A percentile compares a stretch with the other conserved stretches of the same genome.
Evolutionary conservation across 2,888 invertebrate genomes (phyloP).

Genomic region (Seira ritae): DNA sequence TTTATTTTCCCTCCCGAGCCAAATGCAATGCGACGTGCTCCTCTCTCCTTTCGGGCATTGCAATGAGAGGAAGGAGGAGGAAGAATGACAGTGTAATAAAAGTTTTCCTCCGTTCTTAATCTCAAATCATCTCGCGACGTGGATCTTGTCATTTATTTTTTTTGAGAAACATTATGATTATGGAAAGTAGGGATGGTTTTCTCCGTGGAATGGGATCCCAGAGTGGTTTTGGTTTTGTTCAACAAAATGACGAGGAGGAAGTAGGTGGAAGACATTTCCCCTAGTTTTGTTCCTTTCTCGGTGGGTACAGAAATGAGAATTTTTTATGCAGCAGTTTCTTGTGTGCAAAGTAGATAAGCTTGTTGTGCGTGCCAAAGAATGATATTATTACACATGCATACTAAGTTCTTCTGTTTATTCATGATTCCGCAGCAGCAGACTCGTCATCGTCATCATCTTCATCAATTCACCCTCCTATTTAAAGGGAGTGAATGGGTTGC

Average conservation of each 20-base stretch:
- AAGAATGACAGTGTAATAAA: constrained; percentile 49
- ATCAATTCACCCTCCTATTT: too few species aligned
- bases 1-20: neutral
- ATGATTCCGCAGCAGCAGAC: constrained; percentile 54
- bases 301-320: too few species aligned
- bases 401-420: constrained; percentile 31
- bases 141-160: constrained; percentile 51
- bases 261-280: neutral
- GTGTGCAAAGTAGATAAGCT: too few species aligned
- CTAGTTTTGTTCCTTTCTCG: too few species aligned
- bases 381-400: too few species aligned
- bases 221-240: too few species aligned
- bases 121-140: constrained; percentile 53
- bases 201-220: too few species aligned
- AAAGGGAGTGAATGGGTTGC: too few species aligned
- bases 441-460: constrained; percentile 10
- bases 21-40: neutral
- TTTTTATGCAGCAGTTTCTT: too few species aligned
- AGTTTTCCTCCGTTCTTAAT: constrained; percentile 45
- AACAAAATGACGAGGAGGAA: neutral
- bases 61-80: constrained; percentile 18
- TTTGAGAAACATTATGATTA: constrained; percentile 39
- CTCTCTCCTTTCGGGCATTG: neutral
- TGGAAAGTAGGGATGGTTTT: constrained; percentile 52
- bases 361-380: too few species aligned